Conservation (phyloP, 2,888 invertebrate genomes). For the Troides oblongomaculatus region DNA sequence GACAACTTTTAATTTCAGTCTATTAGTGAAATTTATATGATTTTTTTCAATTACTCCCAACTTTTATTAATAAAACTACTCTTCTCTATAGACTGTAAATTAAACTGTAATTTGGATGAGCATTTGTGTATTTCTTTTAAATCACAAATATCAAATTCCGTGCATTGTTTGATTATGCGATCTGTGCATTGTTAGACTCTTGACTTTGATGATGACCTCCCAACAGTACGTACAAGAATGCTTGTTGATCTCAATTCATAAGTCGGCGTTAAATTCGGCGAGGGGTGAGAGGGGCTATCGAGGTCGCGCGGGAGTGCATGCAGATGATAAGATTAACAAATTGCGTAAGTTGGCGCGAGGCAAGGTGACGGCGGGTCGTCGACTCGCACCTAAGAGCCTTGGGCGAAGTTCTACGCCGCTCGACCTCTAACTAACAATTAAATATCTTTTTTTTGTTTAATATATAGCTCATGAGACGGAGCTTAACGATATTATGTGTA, state of each 20-base stretch:
- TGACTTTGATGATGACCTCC: slow-evolving; percentile 34
- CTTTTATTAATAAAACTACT: background rate
- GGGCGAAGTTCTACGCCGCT: slow-evolving; percentile 60
- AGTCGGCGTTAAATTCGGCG: slow-evolving; percentile 61
- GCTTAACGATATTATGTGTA: slow-evolving; percentile 9
- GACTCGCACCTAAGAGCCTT: slow-evolving; percentile 70
- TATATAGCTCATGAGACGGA: background rate
- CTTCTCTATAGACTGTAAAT: background rate
- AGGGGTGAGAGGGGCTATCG: slow-evolving; percentile 60
- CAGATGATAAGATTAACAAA: slow-evolving; percentile 76
- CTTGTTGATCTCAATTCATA: slow-evolving; percentile 35
- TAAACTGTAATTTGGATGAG: background rate
- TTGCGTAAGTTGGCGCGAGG: slow-evolving; percentile 75
- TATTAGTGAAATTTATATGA: slow-evolving; percentile 9
- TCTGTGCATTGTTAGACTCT: slow-evolving; percentile 27
- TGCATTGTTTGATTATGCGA: slow-evolving; percentile 26
- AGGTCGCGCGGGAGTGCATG: slow-evolving; percentile 70
- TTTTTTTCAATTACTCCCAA: background rate
- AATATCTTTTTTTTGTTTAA: slow-evolving; percentile 39
- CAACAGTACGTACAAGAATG: slow-evolving; percentile 29
- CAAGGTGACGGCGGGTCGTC: slow-evolving; percentile 78
- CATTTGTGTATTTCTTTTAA: background rate
- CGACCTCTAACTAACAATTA: slow-evolving; percentile 69
- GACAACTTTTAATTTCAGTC: slow-evolving; percentile 41
- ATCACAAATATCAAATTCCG: slow-evolving; percentile 16